Evolutionary conservation across 2,113 vertebrate species (phyloP), one percentile per base, ranked within the genome.

Genomic region (Sus scrofa): DNA sequence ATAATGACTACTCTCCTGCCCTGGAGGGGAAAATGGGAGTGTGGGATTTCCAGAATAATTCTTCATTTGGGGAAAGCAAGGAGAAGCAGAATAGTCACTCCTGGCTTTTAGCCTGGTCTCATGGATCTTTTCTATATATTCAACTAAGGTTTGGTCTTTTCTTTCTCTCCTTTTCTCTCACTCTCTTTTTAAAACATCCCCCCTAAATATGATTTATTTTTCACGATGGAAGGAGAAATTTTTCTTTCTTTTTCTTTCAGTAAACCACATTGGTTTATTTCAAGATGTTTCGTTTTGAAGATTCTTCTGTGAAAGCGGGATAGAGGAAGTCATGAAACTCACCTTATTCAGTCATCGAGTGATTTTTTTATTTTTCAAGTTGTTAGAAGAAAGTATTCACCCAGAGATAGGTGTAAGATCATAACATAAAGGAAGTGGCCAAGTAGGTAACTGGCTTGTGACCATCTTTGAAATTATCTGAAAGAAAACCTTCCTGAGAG

Each of bases 11-110:
- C 10, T 62, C 22, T 94, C 26, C 15, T 13, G 1, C 7, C 50
- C 75, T 90, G 60, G 60, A 84, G 71, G 63, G 50, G 94, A 94
- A 84, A 97, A 88, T n/a, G 2, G 74, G 95, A 93, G n/a, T 7
- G 30, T 60, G 27, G 14, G 12, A 16, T 32, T 63, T 8, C 19
- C 86, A 93, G 30, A 86, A 65, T 16, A 22, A 65, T 85, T 62
- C 9, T 32, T 22, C 50, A 32, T 92, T 94, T 34, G 54, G 8
- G 27, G 81, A 44, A 95, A 26, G 2, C 4, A 67, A 6, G 32
- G 39, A 18, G 1, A 34, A 82, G 7, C 84, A 86, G 62, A 74
- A 19, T 7, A 63, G 95, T 95, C 22, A 5, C 4, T 9, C 39
- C 24, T 63, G 0, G 3, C 12, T 62, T 27, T 79, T 44, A 77